phyloP scores from a whole-genome alignment of 2,113 vertebrate genomes.

The Alligator mississippiensis region DNA sequence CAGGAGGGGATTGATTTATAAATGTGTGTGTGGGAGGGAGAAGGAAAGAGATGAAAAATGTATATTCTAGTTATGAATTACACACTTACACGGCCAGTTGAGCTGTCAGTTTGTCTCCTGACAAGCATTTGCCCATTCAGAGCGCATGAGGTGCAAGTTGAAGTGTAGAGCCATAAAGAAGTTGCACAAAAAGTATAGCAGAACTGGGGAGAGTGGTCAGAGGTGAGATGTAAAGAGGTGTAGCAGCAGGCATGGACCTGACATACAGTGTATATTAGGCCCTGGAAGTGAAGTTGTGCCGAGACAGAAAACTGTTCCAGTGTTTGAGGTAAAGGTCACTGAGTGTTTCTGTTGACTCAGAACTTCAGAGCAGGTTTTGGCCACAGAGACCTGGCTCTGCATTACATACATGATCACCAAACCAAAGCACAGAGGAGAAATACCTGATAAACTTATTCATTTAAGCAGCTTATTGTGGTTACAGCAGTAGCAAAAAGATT shows the following conservation, averaged over 20 bases:
- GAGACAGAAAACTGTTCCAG: not conserved
- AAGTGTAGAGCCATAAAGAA: not conserved
- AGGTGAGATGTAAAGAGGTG: not conserved
- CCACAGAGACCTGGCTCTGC: not conserved
- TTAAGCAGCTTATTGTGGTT: not conserved
- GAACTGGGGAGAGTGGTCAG: not conserved
- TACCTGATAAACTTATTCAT: not conserved
- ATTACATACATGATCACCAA: not conserved
- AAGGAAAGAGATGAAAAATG: not conserved
- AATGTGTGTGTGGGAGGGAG: not conserved
- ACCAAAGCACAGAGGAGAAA: not conserved
- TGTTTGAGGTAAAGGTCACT: not conserved
- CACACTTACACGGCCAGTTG: not conserved
- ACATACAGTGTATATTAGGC: not conserved
- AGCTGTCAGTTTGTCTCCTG: not conserved
- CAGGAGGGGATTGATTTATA: not conserved
- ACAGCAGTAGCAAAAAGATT: not conserved
- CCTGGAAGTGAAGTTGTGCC: not conserved
- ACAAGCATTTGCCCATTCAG: not conserved
- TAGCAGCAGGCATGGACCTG: not conserved
- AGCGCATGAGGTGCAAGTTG: not conserved
- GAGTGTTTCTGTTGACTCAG: not conserved
- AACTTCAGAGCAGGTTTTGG: not conserved
- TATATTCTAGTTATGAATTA: not conserved
- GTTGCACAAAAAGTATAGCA: not conserved